phyloP scores from a whole-genome alignment of 1,140 invertebrate species.

The Bombyx mori region DNA sequence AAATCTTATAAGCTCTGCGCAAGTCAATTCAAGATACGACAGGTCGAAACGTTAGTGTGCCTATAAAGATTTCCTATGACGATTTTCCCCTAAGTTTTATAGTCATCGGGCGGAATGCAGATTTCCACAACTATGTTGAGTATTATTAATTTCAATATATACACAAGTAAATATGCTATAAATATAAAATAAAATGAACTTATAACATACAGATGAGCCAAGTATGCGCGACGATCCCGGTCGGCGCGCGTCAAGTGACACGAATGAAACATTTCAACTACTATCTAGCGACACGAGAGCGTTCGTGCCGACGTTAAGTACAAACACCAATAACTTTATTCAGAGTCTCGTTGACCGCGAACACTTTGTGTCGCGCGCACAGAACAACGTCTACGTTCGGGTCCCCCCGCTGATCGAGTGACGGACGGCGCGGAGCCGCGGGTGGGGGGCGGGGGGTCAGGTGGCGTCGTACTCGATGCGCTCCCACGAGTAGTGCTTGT shows the following conservation, averaged over 20 bases:
- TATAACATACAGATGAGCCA: conserved; percentile 44
- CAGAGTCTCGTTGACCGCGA: conserved; percentile 35
- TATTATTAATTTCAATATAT: conserved; percentile 66
- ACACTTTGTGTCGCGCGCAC: conserved; percentile 50
- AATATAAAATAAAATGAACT: conserved; percentile 57
- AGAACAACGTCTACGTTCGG: conserved; percentile 1
- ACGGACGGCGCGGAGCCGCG: background rate
- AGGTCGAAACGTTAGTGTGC: conserved; percentile 33
- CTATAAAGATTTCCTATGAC: conserved; percentile 48
- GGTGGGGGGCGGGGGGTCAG: conserved; percentile 36
- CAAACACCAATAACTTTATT: conserved; percentile 35
- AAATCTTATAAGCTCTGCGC: conserved; percentile 13
- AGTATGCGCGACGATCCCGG: conserved; percentile 32
- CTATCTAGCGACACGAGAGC: conserved; percentile 58
- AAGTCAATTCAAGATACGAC: conserved; percentile 24
- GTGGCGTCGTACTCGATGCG: conserved; percentile 63
- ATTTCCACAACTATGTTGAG: conserved; percentile 70
- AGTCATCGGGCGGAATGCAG: conserved; percentile 68
- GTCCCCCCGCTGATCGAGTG: background rate
- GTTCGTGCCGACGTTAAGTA: conserved; percentile 56
- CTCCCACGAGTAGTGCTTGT: conserved; percentile 66
- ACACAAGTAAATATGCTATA: conserved; percentile 65
- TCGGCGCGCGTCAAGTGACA: conserved; percentile 47
- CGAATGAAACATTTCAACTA: conserved; percentile 39
- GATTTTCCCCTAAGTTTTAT: conserved; percentile 56